Conservation (phyloP, 2,797 vertebrate genomes). For the Aselliscus stoliczkanus region DNA sequence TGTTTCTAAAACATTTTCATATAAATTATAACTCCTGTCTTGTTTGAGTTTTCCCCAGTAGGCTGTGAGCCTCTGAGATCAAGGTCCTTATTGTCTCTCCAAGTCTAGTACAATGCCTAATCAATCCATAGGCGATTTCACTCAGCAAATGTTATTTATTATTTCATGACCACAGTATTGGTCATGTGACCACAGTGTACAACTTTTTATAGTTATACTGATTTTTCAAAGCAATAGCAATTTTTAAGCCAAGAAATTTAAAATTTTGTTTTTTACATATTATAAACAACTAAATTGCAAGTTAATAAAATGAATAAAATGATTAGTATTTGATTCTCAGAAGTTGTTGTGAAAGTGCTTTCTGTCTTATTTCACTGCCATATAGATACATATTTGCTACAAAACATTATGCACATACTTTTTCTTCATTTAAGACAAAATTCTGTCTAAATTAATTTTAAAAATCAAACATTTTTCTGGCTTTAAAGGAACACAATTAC, state of each 20-base stretch:
- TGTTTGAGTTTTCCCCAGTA: background rate
- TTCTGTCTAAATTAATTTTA: background rate
- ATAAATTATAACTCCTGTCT: background rate
- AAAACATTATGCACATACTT: background rate
- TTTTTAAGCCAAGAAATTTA: constrained; percentile 17
- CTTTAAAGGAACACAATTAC: background rate
- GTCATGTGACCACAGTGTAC: background rate
- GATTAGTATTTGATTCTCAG: background rate
- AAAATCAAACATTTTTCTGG: background rate
- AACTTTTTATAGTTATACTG: background rate
- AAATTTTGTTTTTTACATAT: constrained; percentile 4
- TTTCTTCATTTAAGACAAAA: constrained; percentile 2
- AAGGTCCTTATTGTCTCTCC: background rate
- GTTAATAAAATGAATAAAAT: constrained; percentile 18
- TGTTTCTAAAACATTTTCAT: background rate
- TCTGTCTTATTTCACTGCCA: background rate
- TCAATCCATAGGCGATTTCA: background rate
- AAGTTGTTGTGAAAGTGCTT: background rate
- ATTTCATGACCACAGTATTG: background rate
- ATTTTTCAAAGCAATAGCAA: background rate
- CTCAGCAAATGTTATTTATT: background rate
- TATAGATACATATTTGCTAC: background rate
- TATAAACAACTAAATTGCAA: background rate
- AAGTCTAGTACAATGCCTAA: background rate
- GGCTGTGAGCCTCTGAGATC: background rate